Evolutionary conservation across 2,797 vertebrate genomes (phyloP).

Genomic region (Choloepus didactylus): DNA sequence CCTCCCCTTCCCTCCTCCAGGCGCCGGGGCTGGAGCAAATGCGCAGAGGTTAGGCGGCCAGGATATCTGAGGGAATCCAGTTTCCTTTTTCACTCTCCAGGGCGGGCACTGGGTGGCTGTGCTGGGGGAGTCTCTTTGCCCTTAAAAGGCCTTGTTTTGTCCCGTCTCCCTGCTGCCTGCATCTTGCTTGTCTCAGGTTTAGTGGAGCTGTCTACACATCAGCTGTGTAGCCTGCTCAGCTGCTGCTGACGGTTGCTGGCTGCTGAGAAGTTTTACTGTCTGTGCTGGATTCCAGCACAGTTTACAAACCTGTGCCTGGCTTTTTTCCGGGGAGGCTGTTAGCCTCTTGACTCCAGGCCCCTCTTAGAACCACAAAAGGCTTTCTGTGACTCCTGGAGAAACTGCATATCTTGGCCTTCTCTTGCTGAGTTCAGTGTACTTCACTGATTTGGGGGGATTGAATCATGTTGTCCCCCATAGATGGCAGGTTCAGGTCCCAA

Average conservation of each 20-base stretch:
- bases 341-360: not conserved
- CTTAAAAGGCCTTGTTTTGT: conserved; percentile 64
- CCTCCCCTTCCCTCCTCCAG: no score
- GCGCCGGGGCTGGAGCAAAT: not conserved
- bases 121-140: not conserved
- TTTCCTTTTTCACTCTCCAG: not conserved
- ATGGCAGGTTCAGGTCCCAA: no score
- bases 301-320: not conserved
- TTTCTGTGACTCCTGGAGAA: not conserved
- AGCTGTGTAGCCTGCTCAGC: not conserved
- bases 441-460: not conserved
- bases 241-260: not conserved
- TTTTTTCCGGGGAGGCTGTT: not conserved
- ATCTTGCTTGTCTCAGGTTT: not conserved
- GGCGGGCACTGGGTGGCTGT: not conserved
- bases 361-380: not conserved
- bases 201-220: not conserved
- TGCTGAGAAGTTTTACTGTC: not conserved
- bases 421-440: no score
- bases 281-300: not conserved
- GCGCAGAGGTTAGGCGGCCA: not conserved
- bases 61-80: not conserved
- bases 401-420: not conserved
- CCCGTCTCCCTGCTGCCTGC: not conserved
- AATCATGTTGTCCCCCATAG: no score